Base-by-base conservation (phyloP, 53 echinoderm and acorn worm species). In the Mesocentrotus franciscanus region DNA sequence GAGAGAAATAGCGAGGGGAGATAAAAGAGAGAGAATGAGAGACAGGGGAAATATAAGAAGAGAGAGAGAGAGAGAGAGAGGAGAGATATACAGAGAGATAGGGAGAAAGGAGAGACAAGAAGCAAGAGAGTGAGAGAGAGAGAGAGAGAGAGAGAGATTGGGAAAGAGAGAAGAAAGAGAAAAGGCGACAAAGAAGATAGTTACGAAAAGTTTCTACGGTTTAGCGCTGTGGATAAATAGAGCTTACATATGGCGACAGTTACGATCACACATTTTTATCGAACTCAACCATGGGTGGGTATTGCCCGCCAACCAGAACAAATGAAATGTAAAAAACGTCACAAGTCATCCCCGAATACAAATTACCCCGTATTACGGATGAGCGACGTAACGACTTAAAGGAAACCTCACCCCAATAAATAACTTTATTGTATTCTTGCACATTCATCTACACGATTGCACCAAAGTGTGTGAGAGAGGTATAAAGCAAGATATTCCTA, bases 241-340 rank as follows among this genome's bases (percentile, higher is more conserved):
- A 72, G 17, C 10, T 11, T n/a, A 16, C 81, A 22, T 42, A 7
- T 33, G 42, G 81, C 42, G 42, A 39, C 81, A 42, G 4, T 20
- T 15, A 81, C 36, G 81, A 8, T 81, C 81, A 81, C 81, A 81
- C 22, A 26, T 36, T 42, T 36, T 20, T 81, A 42, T 32, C 74
- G 2, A 27, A 74, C 34, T 81, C 81, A 39, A 13, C 42, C 81
- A 81, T 81, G 42, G 42, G 42, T 81, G 20, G 42, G 1, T 42
- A 81, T 42, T 81, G 81, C 81, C 81, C 9, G 22, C 42, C 8
- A 81, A 81, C 81, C 81, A 81, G 42, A 81, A 42, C 39, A 81
- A 81, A 81, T 81, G 81, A 81, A 33, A 20, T 81, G 42, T 81
- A 18, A 64, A 64, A 81, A 42, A 8, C 81, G 36, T 81, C 81